Base-by-base conservation (phyloP, 2,888 invertebrate genomes). In the Acholoe squamosa region DNA sequence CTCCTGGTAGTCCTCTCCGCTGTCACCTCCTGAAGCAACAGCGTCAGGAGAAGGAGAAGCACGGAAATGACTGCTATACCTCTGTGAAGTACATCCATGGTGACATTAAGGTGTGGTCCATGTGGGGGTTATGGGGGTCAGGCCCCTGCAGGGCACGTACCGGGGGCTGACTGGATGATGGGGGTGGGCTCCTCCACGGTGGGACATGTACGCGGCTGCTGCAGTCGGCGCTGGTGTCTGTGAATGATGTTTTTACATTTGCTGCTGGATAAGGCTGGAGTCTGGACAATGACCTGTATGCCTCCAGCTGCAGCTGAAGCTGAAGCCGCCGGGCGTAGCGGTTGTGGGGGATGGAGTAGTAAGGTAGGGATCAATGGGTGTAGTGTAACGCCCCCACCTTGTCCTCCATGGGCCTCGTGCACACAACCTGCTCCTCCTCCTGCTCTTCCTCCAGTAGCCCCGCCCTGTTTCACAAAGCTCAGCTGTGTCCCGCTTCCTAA, bases 11-110 rank as follows among this genome's bases (percentile, higher is more conserved):
- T 28, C 33, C 86, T 54, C 10, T 22, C 54, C 28, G 25, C 86
- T 22, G 54, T 54, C 22, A 34, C 43, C 80, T 12, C 33, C 43
- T 33, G 61, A 89, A 71, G 88, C 76, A 89, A 33, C 86, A 90
- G 89, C 51, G 34, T 19, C 90, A 91, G 86, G 76, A 90, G 76
- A 25, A 91, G 90, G 71, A 88, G 86, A 90, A 90, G 84, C 31
- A 76, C 76, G 67, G 54, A 22, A 22, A 84, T 34, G 22, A 84
- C 52, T 28, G 84, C 84, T 43, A 84, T 33, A 43, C 84, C 43
- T n/a, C 54, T 52, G 28, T 19, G 86, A 52, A 10, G 54, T 5
- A 19, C 86, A 22, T 86, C 86, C 52, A 56, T 86, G 86, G 86
- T 28, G 86, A 22, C 52, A 54, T 5, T 14, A 76, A 76, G 76